phyloP scores from a whole-genome alignment of 1,140 invertebrate genomes.

The Coelopa frigida region DNA sequence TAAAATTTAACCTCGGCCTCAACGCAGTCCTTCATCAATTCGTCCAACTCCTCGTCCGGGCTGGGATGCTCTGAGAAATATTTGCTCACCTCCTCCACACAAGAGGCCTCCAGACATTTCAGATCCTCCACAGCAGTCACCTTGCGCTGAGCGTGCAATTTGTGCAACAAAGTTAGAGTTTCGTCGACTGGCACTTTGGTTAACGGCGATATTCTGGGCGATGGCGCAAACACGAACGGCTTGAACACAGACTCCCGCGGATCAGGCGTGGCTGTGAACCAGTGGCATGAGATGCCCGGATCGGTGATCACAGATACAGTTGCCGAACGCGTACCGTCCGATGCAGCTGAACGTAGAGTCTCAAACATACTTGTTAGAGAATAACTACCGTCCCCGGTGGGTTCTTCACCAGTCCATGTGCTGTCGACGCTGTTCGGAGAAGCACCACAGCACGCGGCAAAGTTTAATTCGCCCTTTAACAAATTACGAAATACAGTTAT shows the following conservation, averaged over 20 bases:
- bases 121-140: slow-evolving; percentile 48
- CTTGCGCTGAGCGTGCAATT: slow-evolving; percentile 38
- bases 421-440: slow-evolving; percentile 17
- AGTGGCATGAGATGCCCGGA: slow-evolving; percentile 54
- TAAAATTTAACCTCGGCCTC: slow-evolving; percentile 68
- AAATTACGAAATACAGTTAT: neutral
- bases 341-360: slow-evolving; percentile 55
- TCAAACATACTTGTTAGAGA: slow-evolving; percentile 61
- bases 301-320: slow-evolving; percentile 35
- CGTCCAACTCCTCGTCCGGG: slow-evolving; percentile 50
- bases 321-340: slow-evolving; percentile 21
- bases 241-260: slow-evolving; percentile 69
- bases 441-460: slow-evolving; percentile 48
- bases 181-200: slow-evolving; percentile 44
- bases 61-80: slow-evolving; percentile 47
- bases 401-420: slow-evolving; percentile 32
- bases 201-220: slow-evolving; percentile 53
- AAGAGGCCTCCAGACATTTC: slow-evolving; percentile 53
- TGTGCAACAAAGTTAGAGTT: slow-evolving; percentile 36
- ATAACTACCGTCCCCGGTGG: slow-evolving; percentile 45
- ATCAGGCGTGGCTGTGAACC: slow-evolving; percentile 80
- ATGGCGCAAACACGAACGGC: slow-evolving; percentile 69
- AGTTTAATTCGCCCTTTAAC: slow-evolving; percentile 56
- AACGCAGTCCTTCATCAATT: slow-evolving; percentile 66
- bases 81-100: slow-evolving; percentile 54